Percentiles rank a stretch among this genome's conserved stretches.
phyloP scores from a whole-genome alignment of 2,797 vertebrate species.

The Tokudaia tokunoshimensis region DNA sequence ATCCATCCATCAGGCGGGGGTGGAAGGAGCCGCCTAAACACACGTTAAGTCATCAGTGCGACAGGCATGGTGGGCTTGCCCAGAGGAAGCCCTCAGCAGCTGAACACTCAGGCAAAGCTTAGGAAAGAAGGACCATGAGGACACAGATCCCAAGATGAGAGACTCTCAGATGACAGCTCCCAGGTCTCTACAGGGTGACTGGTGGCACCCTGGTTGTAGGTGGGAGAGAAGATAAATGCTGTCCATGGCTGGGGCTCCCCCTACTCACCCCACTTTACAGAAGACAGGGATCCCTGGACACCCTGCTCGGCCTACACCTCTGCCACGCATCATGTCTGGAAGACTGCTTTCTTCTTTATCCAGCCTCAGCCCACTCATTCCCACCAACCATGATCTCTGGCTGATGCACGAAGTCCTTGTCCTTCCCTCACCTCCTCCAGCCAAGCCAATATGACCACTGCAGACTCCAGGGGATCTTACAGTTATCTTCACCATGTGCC shows the following conservation, averaged over 20 bases:
- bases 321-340: not conserved
- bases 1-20: not conserved
- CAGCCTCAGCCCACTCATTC: fast-evolving
- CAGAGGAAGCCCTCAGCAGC: not conserved
- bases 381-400: not conserved
- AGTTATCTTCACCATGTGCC: fast-evolving
- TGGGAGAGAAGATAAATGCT: fast-evolving
- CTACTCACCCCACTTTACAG: fast-evolving
- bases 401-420: not conserved
- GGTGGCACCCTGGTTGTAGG: not conserved
- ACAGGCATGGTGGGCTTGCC: not conserved
- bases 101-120: not conserved
- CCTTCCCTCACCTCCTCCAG: not conserved
- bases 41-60: not conserved
- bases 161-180: not conserved
- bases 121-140: not conserved
- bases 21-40: not conserved
- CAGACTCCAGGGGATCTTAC: not conserved
- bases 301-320: not conserved
- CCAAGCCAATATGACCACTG: too few species aligned
- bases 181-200: fast-evolving
- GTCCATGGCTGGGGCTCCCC: not conserved
- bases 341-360: not conserved
- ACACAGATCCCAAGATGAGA: not conserved
- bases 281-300: not conserved